phyloP scores from a whole-genome alignment of 2,888 invertebrate genomes.

The Apodemia zela region DNA sequence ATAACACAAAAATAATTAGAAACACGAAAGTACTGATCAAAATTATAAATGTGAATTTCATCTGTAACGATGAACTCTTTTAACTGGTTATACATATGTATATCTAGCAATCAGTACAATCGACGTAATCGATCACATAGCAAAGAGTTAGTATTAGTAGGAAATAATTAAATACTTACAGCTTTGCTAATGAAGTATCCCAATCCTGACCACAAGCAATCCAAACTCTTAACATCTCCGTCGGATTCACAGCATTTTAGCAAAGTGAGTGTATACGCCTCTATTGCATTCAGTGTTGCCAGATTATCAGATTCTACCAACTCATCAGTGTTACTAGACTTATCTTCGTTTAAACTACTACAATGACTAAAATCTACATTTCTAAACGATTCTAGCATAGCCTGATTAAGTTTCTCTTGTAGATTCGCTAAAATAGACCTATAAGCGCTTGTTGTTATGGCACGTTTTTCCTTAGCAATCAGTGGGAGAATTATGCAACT shows the following conservation, averaged over 20 bases:
- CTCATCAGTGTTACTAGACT: constrained; percentile 49
- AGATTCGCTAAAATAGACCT: constrained; percentile 63
- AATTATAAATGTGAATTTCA: too few relatives aligned
- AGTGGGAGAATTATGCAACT: constrained; percentile 61
- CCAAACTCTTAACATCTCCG: constrained; percentile 59
- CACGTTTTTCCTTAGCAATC: constrained; percentile 64
- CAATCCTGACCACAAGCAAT: constrained; percentile 58
- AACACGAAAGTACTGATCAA: too few relatives aligned
- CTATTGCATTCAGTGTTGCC: constrained; percentile 65
- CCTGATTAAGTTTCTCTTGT: constrained; percentile 63
- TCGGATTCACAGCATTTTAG: constrained; percentile 64
- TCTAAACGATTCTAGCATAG: constrained; percentile 58
- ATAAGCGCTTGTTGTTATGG: constrained; percentile 55
- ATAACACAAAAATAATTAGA: too few relatives aligned
- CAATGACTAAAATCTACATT: constrained; percentile 52
- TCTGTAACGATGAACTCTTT: too few relatives aligned
- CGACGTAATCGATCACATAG: too few relatives aligned
- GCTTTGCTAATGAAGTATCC: constrained; percentile 61
- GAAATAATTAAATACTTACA: constrained; percentile 49
- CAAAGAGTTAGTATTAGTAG: constrained; percentile 12
- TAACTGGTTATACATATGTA: too few relatives aligned
- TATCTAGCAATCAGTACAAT: too few relatives aligned
- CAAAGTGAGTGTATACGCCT: constrained; percentile 61
- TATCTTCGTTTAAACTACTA: constrained; percentile 35
- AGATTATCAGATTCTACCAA: constrained; percentile 44